Conservation (phyloP, 2,888 invertebrate genomes). For the Punctoribates punctum region DNA sequence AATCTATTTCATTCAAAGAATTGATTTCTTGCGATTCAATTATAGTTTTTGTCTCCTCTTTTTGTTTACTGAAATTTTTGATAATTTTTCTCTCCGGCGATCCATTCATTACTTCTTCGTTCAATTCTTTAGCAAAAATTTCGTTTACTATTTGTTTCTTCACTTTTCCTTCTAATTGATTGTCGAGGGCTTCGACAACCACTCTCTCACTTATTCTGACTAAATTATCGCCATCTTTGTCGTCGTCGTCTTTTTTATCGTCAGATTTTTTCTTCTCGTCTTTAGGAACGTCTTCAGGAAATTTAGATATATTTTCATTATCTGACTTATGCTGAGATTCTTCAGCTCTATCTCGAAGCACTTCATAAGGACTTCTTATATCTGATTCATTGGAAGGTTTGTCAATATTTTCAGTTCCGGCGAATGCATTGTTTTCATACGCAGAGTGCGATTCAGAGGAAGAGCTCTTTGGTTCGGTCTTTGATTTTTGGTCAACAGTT, state of each 20-base stretch:
- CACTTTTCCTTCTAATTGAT: conserved; percentile 45
- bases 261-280: background rate
- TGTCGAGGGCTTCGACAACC: conserved; percentile 42
- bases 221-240: background rate
- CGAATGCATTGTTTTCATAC: conserved; percentile 42
- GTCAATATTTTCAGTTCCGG: conserved; percentile 40
- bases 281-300: background rate
- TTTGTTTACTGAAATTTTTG: background rate
- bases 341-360: conserved; percentile 17
- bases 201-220: conserved; percentile 35
- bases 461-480: background rate
- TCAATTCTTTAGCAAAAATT: conserved; percentile 49
- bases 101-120: conserved; percentile 48
- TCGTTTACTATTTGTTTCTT: conserved; percentile 49
- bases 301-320: background rate
- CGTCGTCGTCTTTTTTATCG: background rate
- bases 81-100: conserved; percentile 48
- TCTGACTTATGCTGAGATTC: background rate
- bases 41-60: conserved; percentile 25
- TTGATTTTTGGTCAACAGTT: background rate
- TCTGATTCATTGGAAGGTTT: conserved; percentile 2
- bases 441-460: background rate
- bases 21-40: background rate
- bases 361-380: conserved; percentile 40
- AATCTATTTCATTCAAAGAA: conserved; percentile 29